Evolutionary conservation across 1,140 invertebrate species (phyloP).

Genomic region (Argopecten irradians): DNA sequence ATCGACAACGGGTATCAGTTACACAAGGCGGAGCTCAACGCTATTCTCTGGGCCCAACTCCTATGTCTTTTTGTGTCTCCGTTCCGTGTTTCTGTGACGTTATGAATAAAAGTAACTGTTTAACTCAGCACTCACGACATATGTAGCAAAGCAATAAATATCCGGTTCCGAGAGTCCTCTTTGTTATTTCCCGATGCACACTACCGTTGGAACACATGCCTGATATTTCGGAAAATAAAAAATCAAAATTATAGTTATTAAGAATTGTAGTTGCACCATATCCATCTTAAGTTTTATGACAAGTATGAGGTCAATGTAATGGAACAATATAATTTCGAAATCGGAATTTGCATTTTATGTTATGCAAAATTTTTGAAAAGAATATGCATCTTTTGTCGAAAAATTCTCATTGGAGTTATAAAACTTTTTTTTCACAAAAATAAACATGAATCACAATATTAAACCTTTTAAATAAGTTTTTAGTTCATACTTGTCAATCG

Average conservation of each 20-base stretch:
- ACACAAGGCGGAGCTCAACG: conserved; percentile 12
- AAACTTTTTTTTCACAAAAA: too few relatives aligned
- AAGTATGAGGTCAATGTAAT: conserved; percentile 17
- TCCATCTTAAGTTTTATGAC: neutral
- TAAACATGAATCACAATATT: too few relatives aligned
- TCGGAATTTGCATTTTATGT: neutral
- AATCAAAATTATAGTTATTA: conserved; percentile 19
- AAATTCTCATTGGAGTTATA: neutral
- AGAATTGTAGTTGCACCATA: conserved; percentile 21
- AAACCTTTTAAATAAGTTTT: too few relatives aligned
- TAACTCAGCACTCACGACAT: neutral
- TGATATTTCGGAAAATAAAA: conserved; percentile 16
- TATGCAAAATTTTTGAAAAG: neutral
- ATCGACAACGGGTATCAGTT: neutral
- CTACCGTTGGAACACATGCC: conserved; percentile 7
- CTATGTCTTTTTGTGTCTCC: conserved; percentile 21
- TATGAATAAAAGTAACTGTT: conserved; percentile 17
- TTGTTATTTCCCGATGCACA: neutral
- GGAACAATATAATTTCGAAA: neutral
- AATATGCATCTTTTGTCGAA: neutral
- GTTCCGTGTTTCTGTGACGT: conserved; percentile 7
- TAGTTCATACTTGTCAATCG: too few relatives aligned
- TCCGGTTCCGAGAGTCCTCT: neutral
- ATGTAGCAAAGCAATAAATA: conserved; percentile 2
- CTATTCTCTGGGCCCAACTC: neutral